Conservation (phyloP, 2,888 invertebrate species). For the Malthinus flaveolus region DNA sequence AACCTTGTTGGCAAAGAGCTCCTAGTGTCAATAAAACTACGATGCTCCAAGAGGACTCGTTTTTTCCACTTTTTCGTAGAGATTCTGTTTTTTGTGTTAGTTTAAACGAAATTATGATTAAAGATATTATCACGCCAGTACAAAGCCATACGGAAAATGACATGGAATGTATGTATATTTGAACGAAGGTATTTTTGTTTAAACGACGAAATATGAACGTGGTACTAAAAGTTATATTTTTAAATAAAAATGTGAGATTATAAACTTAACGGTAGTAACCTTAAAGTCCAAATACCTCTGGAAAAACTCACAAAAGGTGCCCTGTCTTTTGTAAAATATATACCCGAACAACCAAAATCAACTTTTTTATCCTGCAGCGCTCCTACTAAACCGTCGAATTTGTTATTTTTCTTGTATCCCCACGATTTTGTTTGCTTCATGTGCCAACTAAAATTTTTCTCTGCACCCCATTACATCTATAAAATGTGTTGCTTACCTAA, state of each 20-base stretch:
- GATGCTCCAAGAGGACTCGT: constrained; percentile 51
- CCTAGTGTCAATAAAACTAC: constrained; percentile 53
- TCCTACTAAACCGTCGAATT: constrained; percentile 46
- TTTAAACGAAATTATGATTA: constrained; percentile 39
- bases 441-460: too few relatives aligned
- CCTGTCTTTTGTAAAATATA: constrained; percentile 42
- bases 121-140: constrained; percentile 35
- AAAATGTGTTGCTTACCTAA: too few relatives aligned
- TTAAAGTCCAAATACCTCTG: constrained; percentile 42
- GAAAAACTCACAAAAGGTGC: constrained; percentile 41
- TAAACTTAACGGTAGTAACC: too few relatives aligned
- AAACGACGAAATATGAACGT: constrained; percentile 72
- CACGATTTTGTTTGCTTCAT: constrained; percentile 1
- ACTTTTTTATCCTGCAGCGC: constrained; percentile 36
- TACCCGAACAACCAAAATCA: constrained; percentile 43
- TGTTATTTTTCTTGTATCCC: constrained; percentile 14
- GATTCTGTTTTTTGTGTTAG: constrained; percentile 22
- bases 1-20: constrained; percentile 47
- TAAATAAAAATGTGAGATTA: too few relatives aligned
- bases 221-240: constrained; percentile 54
- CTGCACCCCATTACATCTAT: too few relatives aligned
- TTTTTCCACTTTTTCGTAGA: not conserved
- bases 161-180: constrained; percentile 67
- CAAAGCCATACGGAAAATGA: constrained; percentile 62
- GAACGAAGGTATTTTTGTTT: constrained; percentile 60